These are phyloP conservation scores for Euclidia mi DNA, from an alignment of 2,888 invertebrate species.

Conservation along the genomic window DNA sequence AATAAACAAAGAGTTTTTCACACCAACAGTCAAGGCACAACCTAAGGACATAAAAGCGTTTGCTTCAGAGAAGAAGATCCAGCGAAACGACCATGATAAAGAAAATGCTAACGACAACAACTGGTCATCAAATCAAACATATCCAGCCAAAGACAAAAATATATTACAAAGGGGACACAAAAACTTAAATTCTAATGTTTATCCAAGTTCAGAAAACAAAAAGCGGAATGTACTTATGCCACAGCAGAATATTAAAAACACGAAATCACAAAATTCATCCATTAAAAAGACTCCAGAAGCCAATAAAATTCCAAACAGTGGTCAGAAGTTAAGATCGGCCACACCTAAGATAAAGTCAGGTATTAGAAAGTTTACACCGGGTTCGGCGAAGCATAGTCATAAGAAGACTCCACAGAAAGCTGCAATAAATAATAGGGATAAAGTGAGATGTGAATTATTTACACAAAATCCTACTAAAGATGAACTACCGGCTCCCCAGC, in stretches of 20 bases:
- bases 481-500: slow-evolving; percentile 43
- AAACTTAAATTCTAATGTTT: slow-evolving; percentile 38
- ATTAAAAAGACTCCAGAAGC: slow-evolving; percentile 74
- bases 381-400: slow-evolving; percentile 71
- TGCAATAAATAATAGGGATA: slow-evolving; percentile 73
- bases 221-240: slow-evolving; percentile 65
- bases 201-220: slow-evolving; percentile 64
- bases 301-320: slow-evolving; percentile 60
- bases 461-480: slow-evolving; percentile 63
- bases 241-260: slow-evolving; percentile 62
- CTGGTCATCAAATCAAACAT: slow-evolving; percentile 63
- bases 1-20: slow-evolving; percentile 63
- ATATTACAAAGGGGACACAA: slow-evolving; percentile 59
- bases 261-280: slow-evolving; percentile 54
- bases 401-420: slow-evolving; percentile 72
- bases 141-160: slow-evolving; percentile 65
- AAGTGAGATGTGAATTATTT: slow-evolving; percentile 79
- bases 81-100: slow-evolving; percentile 66
- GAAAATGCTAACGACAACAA: slow-evolving; percentile 68
- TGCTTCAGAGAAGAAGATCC: slow-evolving; percentile 72
- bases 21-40: slow-evolving; percentile 67
- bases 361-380: slow-evolving; percentile 78
- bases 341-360: slow-evolving; percentile 83
- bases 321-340: slow-evolving; percentile 69
- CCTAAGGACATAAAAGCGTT: slow-evolving; percentile 66